These are phyloP conservation scores for Oophaga sylvatica DNA, from an alignment of 2,797 vertebrate genomes.

Conservation along the genomic window DNA sequence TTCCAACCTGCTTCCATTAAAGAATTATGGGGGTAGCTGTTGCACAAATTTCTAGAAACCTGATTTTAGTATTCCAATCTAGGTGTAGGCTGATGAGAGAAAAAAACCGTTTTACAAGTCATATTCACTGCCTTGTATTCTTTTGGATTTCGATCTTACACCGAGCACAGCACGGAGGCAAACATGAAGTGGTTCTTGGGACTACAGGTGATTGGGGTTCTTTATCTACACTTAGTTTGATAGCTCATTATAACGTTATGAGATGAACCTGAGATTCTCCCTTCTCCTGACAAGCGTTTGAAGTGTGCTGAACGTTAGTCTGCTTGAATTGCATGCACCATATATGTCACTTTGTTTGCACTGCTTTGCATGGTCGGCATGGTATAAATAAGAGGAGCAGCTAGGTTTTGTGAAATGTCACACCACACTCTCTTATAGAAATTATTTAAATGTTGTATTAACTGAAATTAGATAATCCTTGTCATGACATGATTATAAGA, in stretches of 20 bases:
- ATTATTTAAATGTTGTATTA: neutral
- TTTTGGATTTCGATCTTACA: too few relatives aligned
- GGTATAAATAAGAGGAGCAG: neutral
- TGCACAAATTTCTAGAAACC: too few relatives aligned
- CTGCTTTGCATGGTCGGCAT: conserved; percentile 46
- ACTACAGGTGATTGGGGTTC: neutral
- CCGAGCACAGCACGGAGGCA: too few relatives aligned
- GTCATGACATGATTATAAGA: neutral
- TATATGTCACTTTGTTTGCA: conserved; percentile 11
- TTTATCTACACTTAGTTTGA: neutral
- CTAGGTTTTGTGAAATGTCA: neutral
- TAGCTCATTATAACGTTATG: neutral
- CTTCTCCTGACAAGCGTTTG: conserved; percentile 51
- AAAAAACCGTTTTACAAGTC: too few relatives aligned
- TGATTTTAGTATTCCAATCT: too few relatives aligned
- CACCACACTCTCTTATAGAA: neutral
- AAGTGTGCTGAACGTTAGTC: conserved; percentile 11
- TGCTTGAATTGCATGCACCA: conserved; percentile 45
- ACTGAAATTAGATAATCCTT: neutral
- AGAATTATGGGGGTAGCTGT: too few relatives aligned
- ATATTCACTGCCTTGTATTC: too few relatives aligned
- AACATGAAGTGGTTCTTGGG: too few relatives aligned
- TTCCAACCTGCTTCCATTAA: too few relatives aligned
- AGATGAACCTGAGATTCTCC: conserved; percentile 39
- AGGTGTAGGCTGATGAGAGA: too few relatives aligned